Evolutionary conservation across 1,140 invertebrate genomes (phyloP).

Genomic region (Dinoponera quadriceps): DNA sequence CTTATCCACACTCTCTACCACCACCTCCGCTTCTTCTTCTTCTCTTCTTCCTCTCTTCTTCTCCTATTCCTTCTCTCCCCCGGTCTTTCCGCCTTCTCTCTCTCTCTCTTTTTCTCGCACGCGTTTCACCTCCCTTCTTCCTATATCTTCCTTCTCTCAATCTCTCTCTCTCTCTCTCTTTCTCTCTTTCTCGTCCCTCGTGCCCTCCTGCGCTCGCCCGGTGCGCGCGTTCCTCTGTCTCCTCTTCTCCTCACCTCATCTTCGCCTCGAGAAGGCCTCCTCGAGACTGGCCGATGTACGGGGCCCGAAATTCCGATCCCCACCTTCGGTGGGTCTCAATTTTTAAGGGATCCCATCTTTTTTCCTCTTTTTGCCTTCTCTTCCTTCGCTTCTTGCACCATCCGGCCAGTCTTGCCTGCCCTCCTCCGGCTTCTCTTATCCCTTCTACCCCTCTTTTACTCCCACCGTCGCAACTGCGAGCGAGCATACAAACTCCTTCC

Average conservation of each 20-base stretch:
- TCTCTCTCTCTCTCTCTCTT: no score
- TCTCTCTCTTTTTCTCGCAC: slow-evolving; percentile 26
- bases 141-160: slow-evolving; percentile 42
- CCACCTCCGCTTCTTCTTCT: slow-evolving; percentile 36
- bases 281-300: slow-evolving; percentile 83
- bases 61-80: slow-evolving; percentile 1
- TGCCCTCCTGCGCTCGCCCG: slow-evolving; percentile 52
- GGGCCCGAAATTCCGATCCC: slow-evolving; percentile 85
- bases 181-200: slow-evolving; percentile 55
- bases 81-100: slow-evolving; percentile 27
- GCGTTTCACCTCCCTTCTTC: slow-evolving; percentile 25
- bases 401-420: slow-evolving; percentile 64
- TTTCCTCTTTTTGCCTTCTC: slow-evolving; percentile 79
- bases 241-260: slow-evolving; percentile 78
- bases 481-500: slow-evolving; percentile 44
- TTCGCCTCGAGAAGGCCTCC: slow-evolving; percentile 85
- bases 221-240: slow-evolving; percentile 37
- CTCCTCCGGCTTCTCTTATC: slow-evolving; percentile 41
- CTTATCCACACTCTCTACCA: slow-evolving; percentile 24
- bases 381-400: slow-evolving; percentile 72
- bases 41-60: slow-evolving; percentile 28
- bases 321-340: slow-evolving; percentile 82
- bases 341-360: slow-evolving; percentile 84
- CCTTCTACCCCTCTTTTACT: slow-evolving; percentile 44
- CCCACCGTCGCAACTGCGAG: slow-evolving; percentile 6